These are phyloP conservation scores for Drosophila rubida DNA, from an alignment of 2,888 invertebrate species.

Conservation along the genomic window DNA sequence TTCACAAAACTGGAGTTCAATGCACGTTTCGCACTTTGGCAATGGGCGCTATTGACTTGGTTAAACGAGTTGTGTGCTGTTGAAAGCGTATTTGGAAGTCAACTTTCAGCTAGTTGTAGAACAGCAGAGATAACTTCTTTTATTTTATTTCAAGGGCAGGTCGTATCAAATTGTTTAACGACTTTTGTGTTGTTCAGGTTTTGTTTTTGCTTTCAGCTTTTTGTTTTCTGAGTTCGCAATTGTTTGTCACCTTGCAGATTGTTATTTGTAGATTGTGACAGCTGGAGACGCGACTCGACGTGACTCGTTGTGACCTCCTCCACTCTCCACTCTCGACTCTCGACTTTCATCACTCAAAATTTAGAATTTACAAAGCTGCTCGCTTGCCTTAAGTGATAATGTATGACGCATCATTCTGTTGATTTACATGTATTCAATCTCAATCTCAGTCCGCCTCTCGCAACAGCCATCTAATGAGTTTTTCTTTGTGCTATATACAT, in stretches of 20 bases:
- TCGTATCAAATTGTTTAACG: slow-evolving; percentile 73
- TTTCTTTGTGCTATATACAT: slow-evolving; percentile 4
- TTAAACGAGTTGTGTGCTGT: not conserved
- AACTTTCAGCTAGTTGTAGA: not conserved
- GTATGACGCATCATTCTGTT: slow-evolving; percentile 27
- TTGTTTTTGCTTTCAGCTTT: slow-evolving; percentile 7
- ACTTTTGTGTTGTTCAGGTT: slow-evolving; percentile 56
- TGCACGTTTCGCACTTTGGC: slow-evolving; percentile 21
- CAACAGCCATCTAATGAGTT: slow-evolving; percentile 40
- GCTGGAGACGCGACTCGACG: slow-evolving; percentile 13
- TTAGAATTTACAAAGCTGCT: not conserved
- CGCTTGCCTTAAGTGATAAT: slow-evolving; percentile 40
- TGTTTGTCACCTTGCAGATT: slow-evolving; percentile 68
- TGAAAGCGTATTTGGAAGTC: slow-evolving; percentile 18
- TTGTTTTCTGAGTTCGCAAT: slow-evolving; percentile 39
- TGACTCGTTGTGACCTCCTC: no score
- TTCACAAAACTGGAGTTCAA: slow-evolving; percentile 27
- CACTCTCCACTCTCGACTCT: not conserved
- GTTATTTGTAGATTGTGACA: slow-evolving; percentile 39
- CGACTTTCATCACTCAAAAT: slow-evolving; percentile 14
- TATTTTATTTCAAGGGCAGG: slow-evolving; percentile 65
- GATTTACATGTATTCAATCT: slow-evolving; percentile 34
- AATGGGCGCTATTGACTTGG: not conserved
- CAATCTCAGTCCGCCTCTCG: not conserved
- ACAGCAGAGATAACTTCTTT: slow-evolving; percentile 6